Conservation (phyloP, 2,113 vertebrate genomes). For the Telmatochromis brichardi region DNA sequence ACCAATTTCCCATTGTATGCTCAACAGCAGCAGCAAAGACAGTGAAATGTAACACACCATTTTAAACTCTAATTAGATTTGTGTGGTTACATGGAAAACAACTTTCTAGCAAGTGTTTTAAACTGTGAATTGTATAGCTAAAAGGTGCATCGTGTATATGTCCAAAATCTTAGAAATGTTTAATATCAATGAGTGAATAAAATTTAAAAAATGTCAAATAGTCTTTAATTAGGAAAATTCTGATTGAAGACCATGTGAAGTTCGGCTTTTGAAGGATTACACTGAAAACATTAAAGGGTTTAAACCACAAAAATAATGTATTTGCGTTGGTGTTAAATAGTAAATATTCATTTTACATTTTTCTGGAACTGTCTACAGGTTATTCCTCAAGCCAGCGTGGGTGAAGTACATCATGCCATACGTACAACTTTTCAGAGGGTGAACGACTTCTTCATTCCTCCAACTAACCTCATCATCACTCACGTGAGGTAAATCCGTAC, state of each 20-base stretch:
- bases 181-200: not conserved
- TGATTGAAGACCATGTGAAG: fast-evolving
- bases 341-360: not conserved
- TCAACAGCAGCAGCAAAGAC: not conserved
- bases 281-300: not conserved
- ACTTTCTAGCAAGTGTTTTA: not conserved
- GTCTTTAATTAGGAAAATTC: not conserved
- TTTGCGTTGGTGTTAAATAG: not conserved
- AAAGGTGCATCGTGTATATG: not conserved
- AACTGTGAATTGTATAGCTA: not conserved
- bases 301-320: not conserved
- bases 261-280: not conserved
- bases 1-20: not conserved
- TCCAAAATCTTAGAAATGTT: not conserved
- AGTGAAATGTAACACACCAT: not conserved
- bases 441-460: slow-evolving; percentile 89
- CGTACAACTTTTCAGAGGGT: slow-evolving; percentile 81
- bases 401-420: slow-evolving; percentile 77
- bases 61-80: not conserved
- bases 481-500: slow-evolving; percentile 81
- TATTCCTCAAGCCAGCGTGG: slow-evolving; percentile 83
- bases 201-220: not conserved
- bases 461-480: slow-evolving; percentile 96
- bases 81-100: not conserved
- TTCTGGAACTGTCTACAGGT: slow-evolving; percentile 66